Percentiles rank a stretch among this genome's conserved stretches.
Conservation (phyloP, 2,113 vertebrate species). For the Campylomormyrus tamandua region DNA sequence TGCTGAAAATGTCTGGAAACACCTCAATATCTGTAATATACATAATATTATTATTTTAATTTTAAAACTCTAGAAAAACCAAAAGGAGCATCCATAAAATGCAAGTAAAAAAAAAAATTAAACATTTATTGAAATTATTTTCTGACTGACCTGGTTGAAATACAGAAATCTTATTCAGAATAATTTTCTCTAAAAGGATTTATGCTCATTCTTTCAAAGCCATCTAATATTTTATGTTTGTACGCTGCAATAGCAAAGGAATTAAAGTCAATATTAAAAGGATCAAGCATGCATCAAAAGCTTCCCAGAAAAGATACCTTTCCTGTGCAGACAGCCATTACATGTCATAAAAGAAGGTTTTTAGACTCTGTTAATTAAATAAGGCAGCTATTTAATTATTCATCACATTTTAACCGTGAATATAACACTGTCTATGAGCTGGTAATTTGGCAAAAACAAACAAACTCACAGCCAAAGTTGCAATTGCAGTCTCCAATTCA, state of each 20-base stretch:
- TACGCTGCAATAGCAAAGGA: constrained; percentile 32
- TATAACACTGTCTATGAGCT: neutral
- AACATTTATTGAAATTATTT: constrained; percentile 14
- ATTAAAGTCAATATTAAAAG: constrained; percentile 39
- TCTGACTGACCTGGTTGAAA: neutral
- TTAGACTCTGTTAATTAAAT: constrained; percentile 40
- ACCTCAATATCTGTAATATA: neutral
- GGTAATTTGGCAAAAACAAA: neutral
- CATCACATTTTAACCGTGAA: constrained; percentile 34
- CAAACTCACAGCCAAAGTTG: neutral
- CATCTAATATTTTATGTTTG: constrained; percentile 35
- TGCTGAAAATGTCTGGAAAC: neutral
- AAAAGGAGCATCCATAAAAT: neutral
- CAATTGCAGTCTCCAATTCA: neutral
- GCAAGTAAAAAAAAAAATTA: neutral
- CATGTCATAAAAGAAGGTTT: constrained; percentile 45
- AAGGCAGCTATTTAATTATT: constrained; percentile 38
- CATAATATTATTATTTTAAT: neutral
- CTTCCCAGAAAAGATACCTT: constrained; percentile 34
- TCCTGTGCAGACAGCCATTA: constrained; percentile 41
- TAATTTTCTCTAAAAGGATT: constrained; percentile 20
- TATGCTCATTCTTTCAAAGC: constrained; percentile 33
- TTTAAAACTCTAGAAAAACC: neutral
- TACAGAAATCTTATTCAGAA: neutral
- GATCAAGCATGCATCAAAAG: constrained; percentile 42